These are phyloP conservation scores for Abrostola triplasia DNA, from an alignment of 2,888 invertebrate genomes.

Conservation along the genomic window DNA sequence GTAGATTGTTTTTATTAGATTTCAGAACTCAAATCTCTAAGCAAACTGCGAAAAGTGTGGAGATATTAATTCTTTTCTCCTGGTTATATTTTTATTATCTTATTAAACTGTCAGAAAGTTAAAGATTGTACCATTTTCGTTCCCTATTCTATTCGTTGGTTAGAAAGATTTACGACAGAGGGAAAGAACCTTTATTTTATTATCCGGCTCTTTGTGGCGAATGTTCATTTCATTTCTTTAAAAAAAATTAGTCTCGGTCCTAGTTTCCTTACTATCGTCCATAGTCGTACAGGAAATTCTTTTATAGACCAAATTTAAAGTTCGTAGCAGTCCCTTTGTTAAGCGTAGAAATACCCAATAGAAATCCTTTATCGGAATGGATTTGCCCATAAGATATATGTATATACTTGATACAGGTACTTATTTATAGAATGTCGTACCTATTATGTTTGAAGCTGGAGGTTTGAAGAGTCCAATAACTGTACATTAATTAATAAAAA, in stretches of 20 bases:
- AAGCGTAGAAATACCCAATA: slow-evolving; percentile 16
- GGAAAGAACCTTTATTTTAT: slow-evolving; percentile 79
- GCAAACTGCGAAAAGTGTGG: slow-evolving; percentile 50
- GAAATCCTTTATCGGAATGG: slow-evolving; percentile 26
- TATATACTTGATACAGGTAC: neutral
- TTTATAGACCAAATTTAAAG: slow-evolving; percentile 54
- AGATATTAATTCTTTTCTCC: slow-evolving; percentile 64
- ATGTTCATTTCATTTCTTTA: slow-evolving; percentile 64
- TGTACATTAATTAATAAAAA: too few species aligned
- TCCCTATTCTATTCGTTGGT: slow-evolving; percentile 80
- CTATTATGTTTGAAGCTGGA: too few species aligned
- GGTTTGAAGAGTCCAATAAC: too few species aligned
- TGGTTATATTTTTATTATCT: slow-evolving; percentile 85
- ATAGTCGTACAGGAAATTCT: slow-evolving; percentile 52
- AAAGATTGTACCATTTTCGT: slow-evolving; percentile 83
- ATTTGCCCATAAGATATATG: slow-evolving; percentile 13
- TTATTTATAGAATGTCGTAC: neutral
- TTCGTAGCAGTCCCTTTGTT: slow-evolving; percentile 29
- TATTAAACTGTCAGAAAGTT: slow-evolving; percentile 87
- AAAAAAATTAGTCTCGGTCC: slow-evolving; percentile 48
- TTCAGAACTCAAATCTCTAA: slow-evolving; percentile 40
- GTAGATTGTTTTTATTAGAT: slow-evolving; percentile 51
- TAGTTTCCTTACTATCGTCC: slow-evolving; percentile 50
- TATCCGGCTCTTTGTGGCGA: slow-evolving; percentile 75
- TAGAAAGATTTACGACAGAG: slow-evolving; percentile 77